A percentile compares a stretch with the other conserved stretches of the same genome.
phyloP scores from a whole-genome alignment of 2,797 vertebrate genomes.

The Phoxinus dragarum region DNA sequence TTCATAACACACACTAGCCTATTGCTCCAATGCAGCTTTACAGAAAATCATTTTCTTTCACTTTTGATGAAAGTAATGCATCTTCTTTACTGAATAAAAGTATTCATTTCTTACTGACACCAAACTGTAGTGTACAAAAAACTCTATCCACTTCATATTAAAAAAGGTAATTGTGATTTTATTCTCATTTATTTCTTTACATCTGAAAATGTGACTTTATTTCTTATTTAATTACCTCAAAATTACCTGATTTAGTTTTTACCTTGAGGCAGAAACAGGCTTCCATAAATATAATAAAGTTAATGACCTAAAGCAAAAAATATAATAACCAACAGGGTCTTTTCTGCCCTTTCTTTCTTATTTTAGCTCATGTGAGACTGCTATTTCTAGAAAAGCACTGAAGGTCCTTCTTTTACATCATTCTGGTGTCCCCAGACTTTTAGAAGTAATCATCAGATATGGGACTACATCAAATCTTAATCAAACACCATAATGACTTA shows the following conservation, averaged over 20 bases:
- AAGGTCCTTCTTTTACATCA: constrained; percentile 58
- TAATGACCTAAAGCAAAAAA: not conserved
- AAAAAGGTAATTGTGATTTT: not conserved
- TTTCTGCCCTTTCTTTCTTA: not conserved
- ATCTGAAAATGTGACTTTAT: not conserved
- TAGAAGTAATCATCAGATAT: constrained; percentile 50
- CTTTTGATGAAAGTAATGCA: not conserved
- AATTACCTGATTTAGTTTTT: not conserved
- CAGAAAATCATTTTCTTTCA: not conserved
- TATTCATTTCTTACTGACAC: not conserved
- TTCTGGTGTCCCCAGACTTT: constrained; percentile 57
- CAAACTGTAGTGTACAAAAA: not conserved
- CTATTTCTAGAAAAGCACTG: not conserved
- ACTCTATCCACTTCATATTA: not conserved
- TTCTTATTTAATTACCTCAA: not conserved
- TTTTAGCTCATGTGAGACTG: not conserved
- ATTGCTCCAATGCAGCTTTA: constrained; percentile 9
- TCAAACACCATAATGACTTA: constrained; percentile 56
- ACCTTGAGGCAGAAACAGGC: not conserved
- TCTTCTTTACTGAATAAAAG: not conserved
- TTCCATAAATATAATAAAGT: constrained; percentile 5
- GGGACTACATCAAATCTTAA: constrained; percentile 54
- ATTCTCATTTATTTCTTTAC: not conserved
- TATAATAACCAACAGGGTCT: not conserved
- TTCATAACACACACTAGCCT: not conserved